Evolutionary conservation across 2,888 invertebrate genomes (phyloP), one percentile per base, ranked within the genome.

Genomic region (Vanessa cardui): DNA sequence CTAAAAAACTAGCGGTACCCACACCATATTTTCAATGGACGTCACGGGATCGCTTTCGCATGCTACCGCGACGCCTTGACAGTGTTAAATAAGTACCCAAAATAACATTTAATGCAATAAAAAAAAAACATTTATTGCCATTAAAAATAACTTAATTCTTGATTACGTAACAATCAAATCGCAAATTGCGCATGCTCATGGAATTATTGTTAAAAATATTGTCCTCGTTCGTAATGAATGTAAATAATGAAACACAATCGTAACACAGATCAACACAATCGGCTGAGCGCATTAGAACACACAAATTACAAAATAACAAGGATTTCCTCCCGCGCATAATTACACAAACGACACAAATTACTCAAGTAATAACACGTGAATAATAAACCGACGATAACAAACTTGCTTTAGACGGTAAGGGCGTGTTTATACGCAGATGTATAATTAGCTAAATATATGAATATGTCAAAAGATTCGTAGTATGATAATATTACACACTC

Each of bases 161-260:
- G 72, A 73, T 72, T 73, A 69, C 50, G 68, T 69, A 67, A 69
- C 70, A 75, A 74, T 73, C 66, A 64, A 39, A 12, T 39, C 67
- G 70, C 71, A 69, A 69, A 39, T 39, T 39, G 72, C 74, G 78
- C 39, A 77, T 77, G 77, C 72, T 69, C 70, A 68, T 64, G 71
- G 71, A 75, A 76, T 74, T 71, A 73, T 69, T 59, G 74, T 76
- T 75, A 75, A 73, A 54, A 54, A 76, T 71, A 72, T 72, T 76
- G 77, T 79, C 78, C 77, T 78, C 77, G 74, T 76, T 77, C 72
- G 75, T 83, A 77, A 83, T 86, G 87, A 88, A 89, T 84, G 84
- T 81, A 85, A 86, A 84, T 88, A 89, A 90, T 88, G 86, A 87
- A 90, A 85, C 87, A 87, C 83, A 88, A 89, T 86, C 80, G 86